Conservation (phyloP, 2,113 vertebrate genomes). For the Misgurnus anguillicaudatus region DNA sequence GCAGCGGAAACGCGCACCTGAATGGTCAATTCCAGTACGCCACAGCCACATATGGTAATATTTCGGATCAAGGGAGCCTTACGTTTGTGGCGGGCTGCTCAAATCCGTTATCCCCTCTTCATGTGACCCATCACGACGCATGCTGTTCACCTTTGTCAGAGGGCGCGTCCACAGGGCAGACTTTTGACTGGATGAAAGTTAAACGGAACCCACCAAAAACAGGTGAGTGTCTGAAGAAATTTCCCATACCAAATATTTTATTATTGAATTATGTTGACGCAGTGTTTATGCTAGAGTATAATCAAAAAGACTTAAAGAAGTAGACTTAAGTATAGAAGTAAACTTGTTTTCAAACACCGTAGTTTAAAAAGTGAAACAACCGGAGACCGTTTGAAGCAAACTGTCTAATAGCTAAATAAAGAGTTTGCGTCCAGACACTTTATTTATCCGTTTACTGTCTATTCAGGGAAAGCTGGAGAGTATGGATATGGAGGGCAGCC, state of each 20-base stretch:
- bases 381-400: no score
- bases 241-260: not conserved
- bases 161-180: constrained; percentile 84
- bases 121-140: constrained; percentile 82
- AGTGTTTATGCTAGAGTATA: not conserved
- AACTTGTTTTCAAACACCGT: not conserved
- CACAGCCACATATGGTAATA: constrained; percentile 84
- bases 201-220: constrained; percentile 98
- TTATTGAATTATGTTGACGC: not conserved
- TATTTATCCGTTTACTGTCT: constrained; percentile 13
- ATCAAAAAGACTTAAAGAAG: no score
- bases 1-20: constrained; percentile 78
- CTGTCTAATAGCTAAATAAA: not conserved
- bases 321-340: no score
- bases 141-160: constrained; percentile 89
- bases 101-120: constrained; percentile 87
- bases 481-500: constrained; percentile 92
- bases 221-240: constrained; percentile 84
- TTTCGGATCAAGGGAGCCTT: constrained; percentile 84
- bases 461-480: constrained; percentile 89
- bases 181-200: constrained; percentile 99
- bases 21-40: constrained; percentile 83
- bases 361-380: not conserved
- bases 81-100: constrained; percentile 79
- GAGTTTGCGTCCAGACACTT: not conserved